Base-by-base conservation (phyloP, 2,113 vertebrate genomes). In the Tupaia tana region DNA sequence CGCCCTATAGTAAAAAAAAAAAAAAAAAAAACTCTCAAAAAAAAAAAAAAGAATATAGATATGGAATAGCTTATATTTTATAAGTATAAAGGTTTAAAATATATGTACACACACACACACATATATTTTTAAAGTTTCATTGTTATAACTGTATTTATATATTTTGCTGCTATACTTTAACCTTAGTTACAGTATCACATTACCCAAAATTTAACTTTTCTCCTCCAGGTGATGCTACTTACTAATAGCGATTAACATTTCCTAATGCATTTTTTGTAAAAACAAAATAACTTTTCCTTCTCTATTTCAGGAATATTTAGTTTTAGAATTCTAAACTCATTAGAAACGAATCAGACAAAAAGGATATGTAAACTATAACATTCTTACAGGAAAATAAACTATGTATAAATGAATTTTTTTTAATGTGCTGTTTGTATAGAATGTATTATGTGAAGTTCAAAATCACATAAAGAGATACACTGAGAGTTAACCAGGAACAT, bases 291-390 rank as follows among this genome's bases (percentile, higher is more conserved):
- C 6, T 52, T 92, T 58, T 61, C 19, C 16, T 88, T 89, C 52
- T 87, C 24, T 54, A 63, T 15, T 9, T 95, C 10, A 73, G 43
- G 13, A 80, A 71, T 86, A 82, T 54, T 67, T 61, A 79, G 66
- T 86, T 94, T 86, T 52, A 90, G 59, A 96, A 95, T 82, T 54
- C 82, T 73, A 90, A 96, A 94, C 22, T 95, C 54, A 81, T 25
- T 24, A 78, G 54, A 19, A 78, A 79, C 58, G 61, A 61, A 82
- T 11, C 52, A 73, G 13, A 78, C 22, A 11, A 19, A 80, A 96
- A 83, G 56, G 14, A 64, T 75, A 82, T 15, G 67, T 34, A 90
- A 80, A 87, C 29, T 58, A 34, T 4, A 82, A 10, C 43, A 85
- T 58, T 54, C 52, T 70, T 56, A 77, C 34, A 3, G 95, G 64